Conservation (phyloP, 2,888 invertebrate genomes). For the Agrochola circellaris region DNA sequence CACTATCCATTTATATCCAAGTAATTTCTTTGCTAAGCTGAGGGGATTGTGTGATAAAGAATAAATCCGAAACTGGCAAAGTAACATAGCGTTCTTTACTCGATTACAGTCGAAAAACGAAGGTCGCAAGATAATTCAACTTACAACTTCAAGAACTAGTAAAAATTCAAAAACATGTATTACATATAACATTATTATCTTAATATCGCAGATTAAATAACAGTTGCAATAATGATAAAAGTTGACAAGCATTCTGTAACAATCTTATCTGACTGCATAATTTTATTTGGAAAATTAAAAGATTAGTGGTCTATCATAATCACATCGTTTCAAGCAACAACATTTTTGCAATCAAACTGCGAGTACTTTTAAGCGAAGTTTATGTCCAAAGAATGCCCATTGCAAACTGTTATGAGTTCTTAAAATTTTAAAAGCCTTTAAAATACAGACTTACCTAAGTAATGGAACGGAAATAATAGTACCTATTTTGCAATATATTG, state of each 20-base stretch:
- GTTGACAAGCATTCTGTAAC: constrained; percentile 21
- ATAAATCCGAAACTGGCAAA: constrained; percentile 10
- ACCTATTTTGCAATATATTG: neutral
- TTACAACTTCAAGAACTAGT: constrained; percentile 13
- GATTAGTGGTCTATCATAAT: constrained; percentile 15
- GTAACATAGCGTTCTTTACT: neutral
- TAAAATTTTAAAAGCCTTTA: neutral
- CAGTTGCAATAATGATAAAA: constrained; percentile 46
- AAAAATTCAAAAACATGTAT: neutral
- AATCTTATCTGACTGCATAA: constrained; percentile 47
- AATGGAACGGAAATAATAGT: neutral
- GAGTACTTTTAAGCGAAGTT: neutral
- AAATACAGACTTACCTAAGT: neutral
- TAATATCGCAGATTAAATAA: constrained; percentile 41
- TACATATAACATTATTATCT: constrained; percentile 23
- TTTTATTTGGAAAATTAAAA: constrained; percentile 40
- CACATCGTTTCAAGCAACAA: neutral
- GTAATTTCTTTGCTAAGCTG: constrained; percentile 10
- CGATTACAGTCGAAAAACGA: neutral
- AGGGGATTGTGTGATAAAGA: constrained; percentile 20
- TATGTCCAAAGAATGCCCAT: neutral
- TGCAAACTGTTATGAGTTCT: neutral
- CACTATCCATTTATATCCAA: constrained; percentile 23
- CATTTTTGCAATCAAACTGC: neutral
- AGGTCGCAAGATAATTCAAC: neutral